Evolutionary conservation across 2,797 vertebrate genomes (phyloP), one percentile per base, ranked within the genome.

Genomic region (Podarcis siculus): DNA sequence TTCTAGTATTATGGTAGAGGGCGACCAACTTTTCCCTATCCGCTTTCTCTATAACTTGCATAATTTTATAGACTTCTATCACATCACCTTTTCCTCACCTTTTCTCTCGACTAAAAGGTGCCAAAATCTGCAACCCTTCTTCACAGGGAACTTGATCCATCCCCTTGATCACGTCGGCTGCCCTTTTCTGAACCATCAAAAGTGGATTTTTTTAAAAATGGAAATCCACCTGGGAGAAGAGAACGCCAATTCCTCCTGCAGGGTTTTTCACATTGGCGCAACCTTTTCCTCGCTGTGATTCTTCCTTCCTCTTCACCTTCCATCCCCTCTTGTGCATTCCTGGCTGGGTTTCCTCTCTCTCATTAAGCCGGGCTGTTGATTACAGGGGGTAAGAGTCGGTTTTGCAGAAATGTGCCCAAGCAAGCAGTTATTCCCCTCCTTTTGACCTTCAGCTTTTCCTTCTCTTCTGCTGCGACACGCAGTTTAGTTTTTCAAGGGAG

Each of bases 361-460:
- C 42, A 69, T 82, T 64, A 83, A 72, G 17, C 88, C 87, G 39
- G 10, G 13, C 23, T 93, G 80, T 79, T 86, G 85, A 89, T 91
- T 73, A 89, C 27, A 90, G 77, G 76, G 21, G 17, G 61, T 86
- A 39, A 10, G 5, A 85, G 30, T 92, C 66, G 75, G 76, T 10
- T 85, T 82, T 86, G 86, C 81, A 90, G 77, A 87, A 69, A 89
- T 89, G 77, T 10, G 2, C 83, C 87, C 78, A 49, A 77, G 49
- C 8, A 89, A 95, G 91, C 5, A 5, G 32, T 90, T 55, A 93
- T 93, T 93, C 49, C 92, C 69, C 86, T 30, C 66, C 58, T 81
- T 94, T 8, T 92, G 0, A 13, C 92, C 81, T 92, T 87, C 88
- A 94, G 69, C 23, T 92, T 81, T 93, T 23, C 45, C 8, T 61